A percentile compares a stretch with the other conserved stretches of the same genome.
Evolutionary conservation across 2,888 invertebrate species (phyloP).

Genomic region (Dione juno): DNA sequence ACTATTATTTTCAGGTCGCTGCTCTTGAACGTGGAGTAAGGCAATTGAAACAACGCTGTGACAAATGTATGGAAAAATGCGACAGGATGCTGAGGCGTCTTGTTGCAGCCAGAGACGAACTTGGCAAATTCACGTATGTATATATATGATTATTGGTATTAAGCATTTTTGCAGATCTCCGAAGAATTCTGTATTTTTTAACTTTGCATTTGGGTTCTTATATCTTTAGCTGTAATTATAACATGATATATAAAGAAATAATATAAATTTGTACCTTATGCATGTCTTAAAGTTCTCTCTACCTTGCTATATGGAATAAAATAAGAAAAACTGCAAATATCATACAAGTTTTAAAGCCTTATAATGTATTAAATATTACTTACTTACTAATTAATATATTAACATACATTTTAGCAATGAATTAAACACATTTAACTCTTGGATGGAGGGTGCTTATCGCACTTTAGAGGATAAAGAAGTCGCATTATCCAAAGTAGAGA

Average conservation of each 20-base stretch:
- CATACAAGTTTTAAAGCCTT: too few relatives aligned
- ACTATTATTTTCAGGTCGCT: conserved; percentile 80
- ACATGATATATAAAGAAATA: too few relatives aligned
- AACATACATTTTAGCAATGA: conserved; percentile 85
- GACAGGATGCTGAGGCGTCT: conserved; percentile 90
- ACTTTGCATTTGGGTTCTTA: too few relatives aligned
- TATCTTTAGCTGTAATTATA: too few relatives aligned
- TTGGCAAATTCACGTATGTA: conserved; percentile 90
- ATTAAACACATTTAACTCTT: conserved; percentile 90
- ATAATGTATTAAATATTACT: background rate
- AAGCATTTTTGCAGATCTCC: background rate
- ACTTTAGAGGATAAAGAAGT: conserved; percentile 93
- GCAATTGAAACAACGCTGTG: conserved; percentile 91
- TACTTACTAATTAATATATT: background rate
- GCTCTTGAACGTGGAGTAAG: conserved; percentile 94
- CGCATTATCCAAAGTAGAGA: conserved; percentile 89
- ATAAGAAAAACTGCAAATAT: background rate
- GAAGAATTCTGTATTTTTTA: too few relatives aligned
- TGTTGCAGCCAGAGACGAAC: conserved; percentile 91
- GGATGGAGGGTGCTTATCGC: conserved; percentile 92
- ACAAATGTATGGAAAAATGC: conserved; percentile 91
- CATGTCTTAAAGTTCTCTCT: too few relatives aligned
- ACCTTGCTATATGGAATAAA: background rate
- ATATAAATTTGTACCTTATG: too few relatives aligned
- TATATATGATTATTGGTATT: background rate